These are phyloP conservation scores for Sakesphorus luctuosus DNA, from an alignment of 2,113 vertebrate species.

Conservation along the genomic window DNA sequence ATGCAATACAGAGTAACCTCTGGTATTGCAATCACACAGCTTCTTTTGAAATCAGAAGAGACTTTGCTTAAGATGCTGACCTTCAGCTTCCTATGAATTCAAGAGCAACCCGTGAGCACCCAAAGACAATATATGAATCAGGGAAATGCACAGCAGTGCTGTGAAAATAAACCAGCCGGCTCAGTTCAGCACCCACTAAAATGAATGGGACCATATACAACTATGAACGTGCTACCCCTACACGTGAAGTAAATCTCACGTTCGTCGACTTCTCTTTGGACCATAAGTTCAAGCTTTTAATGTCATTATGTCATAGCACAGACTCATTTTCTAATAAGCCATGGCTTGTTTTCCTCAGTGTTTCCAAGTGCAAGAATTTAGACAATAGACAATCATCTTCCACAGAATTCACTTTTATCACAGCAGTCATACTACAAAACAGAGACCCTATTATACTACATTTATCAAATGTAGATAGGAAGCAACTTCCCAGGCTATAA, in stretches of 20 bases:
- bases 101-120: background rate
- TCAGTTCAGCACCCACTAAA: background rate
- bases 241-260: background rate
- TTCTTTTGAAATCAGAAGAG: constrained; percentile 4
- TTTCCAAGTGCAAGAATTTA: background rate
- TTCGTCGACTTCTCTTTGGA: background rate
- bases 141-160: background rate
- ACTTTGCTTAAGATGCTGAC: background rate
- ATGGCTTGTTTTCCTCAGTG: background rate
- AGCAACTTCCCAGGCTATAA: background rate
- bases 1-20: background rate
- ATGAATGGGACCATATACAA: background rate
- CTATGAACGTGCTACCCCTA: background rate
- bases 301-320: background rate
- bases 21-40: background rate
- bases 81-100: background rate
- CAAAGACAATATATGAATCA: background rate
- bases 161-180: background rate
- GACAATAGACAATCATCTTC: background rate
- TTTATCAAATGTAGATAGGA: constrained; percentile 3
- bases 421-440: background rate
- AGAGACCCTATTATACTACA: background rate
- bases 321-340: background rate
- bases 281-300: background rate
- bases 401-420: background rate